Evolutionary conservation across 2,797 vertebrate genomes (phyloP).

Genomic region (Uromys caudimaculatus): DNA sequence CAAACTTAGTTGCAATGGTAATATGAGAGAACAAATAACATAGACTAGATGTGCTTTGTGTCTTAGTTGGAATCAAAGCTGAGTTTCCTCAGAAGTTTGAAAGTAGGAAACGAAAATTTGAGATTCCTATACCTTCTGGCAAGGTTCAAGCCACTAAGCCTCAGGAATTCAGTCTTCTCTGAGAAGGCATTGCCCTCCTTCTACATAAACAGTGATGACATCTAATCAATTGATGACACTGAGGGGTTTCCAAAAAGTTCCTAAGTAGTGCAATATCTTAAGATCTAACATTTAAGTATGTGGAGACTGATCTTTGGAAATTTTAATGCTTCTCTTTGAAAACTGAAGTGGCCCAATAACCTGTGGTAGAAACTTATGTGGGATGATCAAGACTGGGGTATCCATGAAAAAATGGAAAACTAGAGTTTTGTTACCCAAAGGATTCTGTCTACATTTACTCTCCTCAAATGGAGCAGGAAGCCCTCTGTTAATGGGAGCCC

Average conservation of each 20-base stretch:
- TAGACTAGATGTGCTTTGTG: background rate
- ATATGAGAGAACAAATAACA: background rate
- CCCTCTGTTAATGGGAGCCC: background rate
- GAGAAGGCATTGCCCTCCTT: background rate
- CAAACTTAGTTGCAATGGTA: background rate
- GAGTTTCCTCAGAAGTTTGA: background rate
- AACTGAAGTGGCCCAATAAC: background rate
- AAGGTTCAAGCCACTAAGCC: background rate
- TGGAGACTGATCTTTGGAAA: background rate
- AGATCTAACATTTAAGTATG: background rate
- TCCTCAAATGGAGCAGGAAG: background rate
- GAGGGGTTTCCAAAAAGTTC: background rate
- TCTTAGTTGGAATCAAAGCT: background rate
- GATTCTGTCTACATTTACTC: background rate
- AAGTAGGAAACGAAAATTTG: background rate
- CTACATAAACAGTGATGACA: background rate
- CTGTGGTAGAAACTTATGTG: background rate
- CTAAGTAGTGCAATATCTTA: background rate
- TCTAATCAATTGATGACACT: background rate
- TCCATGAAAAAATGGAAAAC: background rate
- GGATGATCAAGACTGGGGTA: background rate
- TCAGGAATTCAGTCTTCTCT: background rate
- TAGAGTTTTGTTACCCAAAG: background rate
- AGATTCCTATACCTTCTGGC: background rate
- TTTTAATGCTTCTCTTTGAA: background rate